Evolutionary conservation across 2,113 vertebrate species (phyloP).

Genomic region (Pangasianodon gigas): DNA sequence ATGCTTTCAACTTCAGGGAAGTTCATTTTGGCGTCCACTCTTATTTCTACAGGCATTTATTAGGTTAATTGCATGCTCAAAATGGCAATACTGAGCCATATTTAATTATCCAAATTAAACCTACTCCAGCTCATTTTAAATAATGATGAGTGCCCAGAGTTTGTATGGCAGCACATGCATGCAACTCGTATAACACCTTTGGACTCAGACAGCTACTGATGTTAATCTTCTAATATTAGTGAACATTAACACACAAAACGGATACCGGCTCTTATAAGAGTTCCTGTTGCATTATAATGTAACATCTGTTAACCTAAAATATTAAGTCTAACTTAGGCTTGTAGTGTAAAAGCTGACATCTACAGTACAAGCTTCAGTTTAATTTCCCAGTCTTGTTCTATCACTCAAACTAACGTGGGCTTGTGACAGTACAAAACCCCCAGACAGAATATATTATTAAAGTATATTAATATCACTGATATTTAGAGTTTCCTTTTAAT

Average conservation of each 20-base stretch:
- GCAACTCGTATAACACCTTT: neutral
- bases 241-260: neutral
- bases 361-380: neutral
- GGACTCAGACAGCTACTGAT: conserved; percentile 4
- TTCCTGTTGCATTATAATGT: neutral
- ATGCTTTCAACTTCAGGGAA: neutral
- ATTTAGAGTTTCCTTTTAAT: neutral
- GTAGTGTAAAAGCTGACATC: neutral
- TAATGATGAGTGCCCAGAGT: neutral
- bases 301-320: neutral
- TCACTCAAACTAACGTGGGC: neutral
- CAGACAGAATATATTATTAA: neutral
- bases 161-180: neutral
- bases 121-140: neutral
- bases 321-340: neutral
- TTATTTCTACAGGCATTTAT: neutral
- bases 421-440: neutral
- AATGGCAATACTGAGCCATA: neutral
- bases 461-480: neutral
- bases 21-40: neutral
- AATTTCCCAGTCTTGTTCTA: neutral
- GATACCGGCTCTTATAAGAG: neutral
- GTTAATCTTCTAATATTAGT: conserved; percentile 28
- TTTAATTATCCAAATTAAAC: neutral
- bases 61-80: neutral